phyloP scores from a whole-genome alignment of 2,888 invertebrate genomes.

The Leucophora obtusa region DNA sequence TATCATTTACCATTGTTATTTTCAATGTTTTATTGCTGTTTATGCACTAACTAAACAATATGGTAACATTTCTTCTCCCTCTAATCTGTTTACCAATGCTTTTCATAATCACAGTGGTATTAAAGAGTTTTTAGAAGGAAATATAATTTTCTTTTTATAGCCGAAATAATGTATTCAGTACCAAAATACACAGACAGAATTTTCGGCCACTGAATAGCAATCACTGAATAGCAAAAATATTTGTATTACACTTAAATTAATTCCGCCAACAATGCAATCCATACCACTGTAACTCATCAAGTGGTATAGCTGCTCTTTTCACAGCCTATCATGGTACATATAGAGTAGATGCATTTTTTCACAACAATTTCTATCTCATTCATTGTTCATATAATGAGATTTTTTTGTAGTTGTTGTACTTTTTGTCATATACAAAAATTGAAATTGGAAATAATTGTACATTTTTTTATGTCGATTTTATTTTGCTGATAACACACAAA shows the following conservation, averaged over 20 bases:
- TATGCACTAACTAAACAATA: constrained; percentile 62
- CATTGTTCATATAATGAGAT: constrained; percentile 54
- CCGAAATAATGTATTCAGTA: too few species aligned
- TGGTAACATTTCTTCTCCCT: constrained; percentile 52
- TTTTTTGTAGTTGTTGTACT: constrained; percentile 40
- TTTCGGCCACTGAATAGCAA: too few species aligned
- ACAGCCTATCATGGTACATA: background rate
- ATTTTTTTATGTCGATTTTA: constrained; percentile 52
- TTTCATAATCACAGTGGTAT: constrained; percentile 29
- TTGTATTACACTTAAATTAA: too few species aligned
- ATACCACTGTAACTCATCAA: constrained; percentile 35
- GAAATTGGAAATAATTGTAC: constrained; percentile 61
- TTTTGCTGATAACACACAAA: constrained; percentile 65
- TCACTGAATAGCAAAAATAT: too few species aligned
- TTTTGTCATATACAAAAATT: constrained; percentile 53
- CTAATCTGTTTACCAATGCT: background rate
- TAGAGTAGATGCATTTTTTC: background rate
- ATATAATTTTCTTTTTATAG: too few species aligned
- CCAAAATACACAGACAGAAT: too few species aligned
- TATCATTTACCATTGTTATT: constrained; percentile 38
- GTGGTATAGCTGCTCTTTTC: constrained; percentile 28
- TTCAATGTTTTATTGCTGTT: constrained; percentile 41
- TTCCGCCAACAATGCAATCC: too few species aligned
- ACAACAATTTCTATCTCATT: constrained; percentile 37
- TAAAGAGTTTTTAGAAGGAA: background rate